Conservation (phyloP, 2,113 vertebrate genomes). For the Heterochromis multidens region DNA sequence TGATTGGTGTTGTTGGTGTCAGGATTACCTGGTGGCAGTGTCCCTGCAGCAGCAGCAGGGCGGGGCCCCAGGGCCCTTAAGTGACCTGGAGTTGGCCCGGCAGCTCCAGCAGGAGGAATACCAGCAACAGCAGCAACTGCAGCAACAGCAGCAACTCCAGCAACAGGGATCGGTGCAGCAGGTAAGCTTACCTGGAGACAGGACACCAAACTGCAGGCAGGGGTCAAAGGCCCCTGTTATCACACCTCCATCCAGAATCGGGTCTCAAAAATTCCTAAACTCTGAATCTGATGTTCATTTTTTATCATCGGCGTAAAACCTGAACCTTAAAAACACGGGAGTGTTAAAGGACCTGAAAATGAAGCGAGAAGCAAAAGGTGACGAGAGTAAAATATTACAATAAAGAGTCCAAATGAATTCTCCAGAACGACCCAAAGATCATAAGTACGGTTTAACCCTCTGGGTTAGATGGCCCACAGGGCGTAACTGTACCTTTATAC, state of each 20-base stretch:
- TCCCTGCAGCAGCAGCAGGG: conserved; percentile 86
- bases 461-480: no score
- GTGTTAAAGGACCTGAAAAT: no score
- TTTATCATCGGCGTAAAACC: neutral
- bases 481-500: no score
- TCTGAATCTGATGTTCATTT: neutral
- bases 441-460: no score
- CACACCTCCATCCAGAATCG: neutral
- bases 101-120: conserved; percentile 93
- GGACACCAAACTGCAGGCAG: neutral
- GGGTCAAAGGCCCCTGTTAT: neutral
- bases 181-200: conserved; percentile 10
- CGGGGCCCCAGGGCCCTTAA: conserved; percentile 68
- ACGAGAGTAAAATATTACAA: no score
- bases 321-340: no score
- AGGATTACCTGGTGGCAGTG: conserved; percentile 92
- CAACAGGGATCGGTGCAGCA: conserved; percentile 23
- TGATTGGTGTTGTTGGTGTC: neutral
- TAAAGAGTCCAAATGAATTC: no score
- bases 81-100: conserved; percentile 89
- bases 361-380: no score
- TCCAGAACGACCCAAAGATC: no score
- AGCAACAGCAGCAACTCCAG: conserved; percentile 59
- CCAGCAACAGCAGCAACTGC: conserved; percentile 76
- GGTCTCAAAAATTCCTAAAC: neutral